Evolutionary conservation across 2,797 vertebrate species (phyloP), one percentile per base, ranked within the genome.

Genomic region (Coregonus sp.): DNA sequence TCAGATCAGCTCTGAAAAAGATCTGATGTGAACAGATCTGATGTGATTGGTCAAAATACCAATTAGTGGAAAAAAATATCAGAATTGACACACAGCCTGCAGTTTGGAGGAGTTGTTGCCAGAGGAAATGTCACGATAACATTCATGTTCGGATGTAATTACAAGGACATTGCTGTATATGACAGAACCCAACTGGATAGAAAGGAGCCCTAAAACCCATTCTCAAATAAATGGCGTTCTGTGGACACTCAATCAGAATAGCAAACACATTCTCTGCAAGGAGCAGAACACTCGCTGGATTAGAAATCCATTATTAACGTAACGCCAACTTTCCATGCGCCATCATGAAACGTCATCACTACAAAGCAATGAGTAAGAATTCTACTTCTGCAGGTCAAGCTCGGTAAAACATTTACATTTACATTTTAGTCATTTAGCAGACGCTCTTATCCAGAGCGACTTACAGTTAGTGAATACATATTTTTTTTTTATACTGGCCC

Each of bases 251-350:
- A 76, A 72, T 31, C 18, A 51, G 78, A 5, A 75, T 72, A 78
- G 74, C 77, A 31, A 65, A 65, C 82, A 72, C 56, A 77, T 73
- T 68, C 68, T 68, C 70, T 76, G 72, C 25, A 15, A 69, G 37
- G 37, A 40, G 6, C 71, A 72, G 25, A 73, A 47, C 67, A 73
- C 63, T 72, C 33, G 40, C 18, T 65, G 63, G 70, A 56, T 7
- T 40, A 40, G 5, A 85, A 79, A 79, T 85, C 79, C 1, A 77
- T 82, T 78, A 79, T 82, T 84, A 33, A 72, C 37, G 37, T 40
- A 5, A 7, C 5, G 1, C 6, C 37, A 40, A 40, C 37, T 40
- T 40, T 40, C 37, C 37, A 5, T 85, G 1, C 20, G 68, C 47
- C 74, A 69, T 33, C 74, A 29, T 16, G 50, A 75, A 40, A 78